Conservation (phyloP, 37 sponge, comb jelly and placozoan genomes). For the Haliclona indistincta region DNA sequence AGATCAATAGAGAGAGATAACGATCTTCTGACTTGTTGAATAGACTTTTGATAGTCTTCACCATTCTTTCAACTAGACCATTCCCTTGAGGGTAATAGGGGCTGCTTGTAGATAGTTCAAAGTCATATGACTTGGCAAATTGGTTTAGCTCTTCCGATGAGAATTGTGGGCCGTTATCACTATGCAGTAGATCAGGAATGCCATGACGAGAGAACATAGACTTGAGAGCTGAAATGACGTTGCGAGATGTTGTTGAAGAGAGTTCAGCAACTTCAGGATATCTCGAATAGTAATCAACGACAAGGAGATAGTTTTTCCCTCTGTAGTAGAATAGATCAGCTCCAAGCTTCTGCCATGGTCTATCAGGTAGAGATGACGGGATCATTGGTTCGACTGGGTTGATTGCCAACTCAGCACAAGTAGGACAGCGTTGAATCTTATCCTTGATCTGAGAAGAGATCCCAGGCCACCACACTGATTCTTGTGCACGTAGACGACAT, state of each 20-base stretch:
- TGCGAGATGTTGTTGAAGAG: background rate
- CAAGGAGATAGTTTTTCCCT: too few species aligned
- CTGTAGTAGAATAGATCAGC: constrained; percentile 8
- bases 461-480: constrained; percentile 65
- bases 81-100: too few species aligned
- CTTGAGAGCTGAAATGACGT: background rate
- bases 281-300: constrained; percentile 12
- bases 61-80: too few species aligned
- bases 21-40: too few species aligned
- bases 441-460: constrained; percentile 29
- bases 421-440: constrained; percentile 27
- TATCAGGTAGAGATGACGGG: constrained; percentile 9
- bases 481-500: constrained; percentile 12
- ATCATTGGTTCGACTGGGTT: constrained; percentile 30
- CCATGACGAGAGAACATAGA: background rate
- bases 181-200: too few species aligned
- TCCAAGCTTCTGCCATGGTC: constrained; percentile 4
- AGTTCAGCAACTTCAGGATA: too few species aligned
- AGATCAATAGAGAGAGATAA: too few species aligned
- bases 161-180: too few species aligned
- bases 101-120: too few species aligned
- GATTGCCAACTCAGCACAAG: constrained; percentile 6
- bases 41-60: too few species aligned
- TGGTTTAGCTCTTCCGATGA: too few species aligned
- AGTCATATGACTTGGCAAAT: too few species aligned